A percentile compares a stretch with the other conserved stretches of the same genome.
Conservation (phyloP, 2,888 invertebrate genomes). For the Holacanthella duospinosa region DNA sequence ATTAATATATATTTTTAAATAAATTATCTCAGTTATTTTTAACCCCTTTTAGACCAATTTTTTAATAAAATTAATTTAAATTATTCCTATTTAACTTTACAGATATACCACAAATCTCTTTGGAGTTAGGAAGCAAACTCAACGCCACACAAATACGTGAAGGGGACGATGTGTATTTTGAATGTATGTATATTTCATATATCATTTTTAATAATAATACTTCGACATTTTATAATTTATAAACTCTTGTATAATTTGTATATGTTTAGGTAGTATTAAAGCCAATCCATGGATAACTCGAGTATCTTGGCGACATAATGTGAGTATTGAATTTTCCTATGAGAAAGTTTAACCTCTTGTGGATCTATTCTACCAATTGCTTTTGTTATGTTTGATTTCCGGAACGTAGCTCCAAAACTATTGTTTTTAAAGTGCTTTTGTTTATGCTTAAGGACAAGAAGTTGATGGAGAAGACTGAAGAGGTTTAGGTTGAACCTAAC, state of each 20-base stretch:
- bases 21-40: not conserved
- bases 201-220: too few species aligned
- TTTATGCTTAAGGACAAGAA: too few species aligned
- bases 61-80: not conserved
- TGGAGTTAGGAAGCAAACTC: slow-evolving; percentile 71
- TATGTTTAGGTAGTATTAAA: too few species aligned
- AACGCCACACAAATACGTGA: slow-evolving; percentile 70
- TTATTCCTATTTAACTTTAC: slow-evolving; percentile 38
- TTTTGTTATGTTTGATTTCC: not conserved
- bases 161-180: slow-evolving; percentile 81
- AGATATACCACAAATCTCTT: slow-evolving; percentile 73
- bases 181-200: too few species aligned
- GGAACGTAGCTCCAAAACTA: not conserved
- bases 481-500: too few species aligned
- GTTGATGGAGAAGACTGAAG: too few species aligned
- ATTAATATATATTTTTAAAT: not conserved
- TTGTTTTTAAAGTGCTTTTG: not conserved
- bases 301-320: slow-evolving; percentile 66
- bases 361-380: not conserved
- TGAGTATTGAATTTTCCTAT: slow-evolving; percentile 49
- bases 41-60: not conserved
- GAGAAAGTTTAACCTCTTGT: not conserved
- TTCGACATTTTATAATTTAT: too few species aligned
- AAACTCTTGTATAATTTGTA: too few species aligned
- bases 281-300: slow-evolving; percentile 74